A percentile compares a stretch with the other conserved stretches of the same genome.
Evolutionary conservation across 2,797 vertebrate genomes (phyloP).

Genomic region (Sebastolobus alascanus): DNA sequence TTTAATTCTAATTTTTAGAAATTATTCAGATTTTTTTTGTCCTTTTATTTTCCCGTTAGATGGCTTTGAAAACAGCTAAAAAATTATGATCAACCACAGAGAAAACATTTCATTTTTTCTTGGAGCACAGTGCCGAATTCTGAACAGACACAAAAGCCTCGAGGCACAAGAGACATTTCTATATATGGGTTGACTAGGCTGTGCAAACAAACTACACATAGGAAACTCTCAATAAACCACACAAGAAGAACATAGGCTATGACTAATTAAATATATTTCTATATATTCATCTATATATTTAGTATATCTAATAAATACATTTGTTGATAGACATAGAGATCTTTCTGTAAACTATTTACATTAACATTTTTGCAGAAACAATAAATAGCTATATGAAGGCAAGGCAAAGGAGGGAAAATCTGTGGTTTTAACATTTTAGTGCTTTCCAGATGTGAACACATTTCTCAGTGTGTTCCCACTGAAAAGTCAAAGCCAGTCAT

Average conservation of each 20-base stretch:
- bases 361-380: conserved; percentile 77
- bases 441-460: conserved; percentile 39
- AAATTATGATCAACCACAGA: conserved; percentile 58
- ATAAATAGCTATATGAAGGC: conserved; percentile 79
- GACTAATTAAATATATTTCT: conserved; percentile 84
- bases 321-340: conserved; percentile 83
- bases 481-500: conserved; percentile 37
- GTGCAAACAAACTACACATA: conserved; percentile 83
- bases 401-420: conserved; percentile 65
- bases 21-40: conserved; percentile 58
- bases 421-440: conserved; percentile 48
- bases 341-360: conserved; percentile 87
- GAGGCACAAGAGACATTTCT: conserved; percentile 79
- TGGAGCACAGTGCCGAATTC: conserved; percentile 67
- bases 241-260: conserved; percentile 82
- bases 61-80: conserved; percentile 50
- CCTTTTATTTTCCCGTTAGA: conserved; percentile 25
- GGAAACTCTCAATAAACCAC: conserved; percentile 77
- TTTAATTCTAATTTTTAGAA: conserved; percentile 50
- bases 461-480: conserved; percentile 5
- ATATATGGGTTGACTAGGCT: conserved; percentile 74
- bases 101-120: conserved; percentile 58
- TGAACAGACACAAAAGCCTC: conserved; percentile 74
- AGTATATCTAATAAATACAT: conserved; percentile 88
- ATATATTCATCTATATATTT: conserved; percentile 82